Conservation (phyloP, 2,113 vertebrate species). For the Cyanistes caeruleus region DNA sequence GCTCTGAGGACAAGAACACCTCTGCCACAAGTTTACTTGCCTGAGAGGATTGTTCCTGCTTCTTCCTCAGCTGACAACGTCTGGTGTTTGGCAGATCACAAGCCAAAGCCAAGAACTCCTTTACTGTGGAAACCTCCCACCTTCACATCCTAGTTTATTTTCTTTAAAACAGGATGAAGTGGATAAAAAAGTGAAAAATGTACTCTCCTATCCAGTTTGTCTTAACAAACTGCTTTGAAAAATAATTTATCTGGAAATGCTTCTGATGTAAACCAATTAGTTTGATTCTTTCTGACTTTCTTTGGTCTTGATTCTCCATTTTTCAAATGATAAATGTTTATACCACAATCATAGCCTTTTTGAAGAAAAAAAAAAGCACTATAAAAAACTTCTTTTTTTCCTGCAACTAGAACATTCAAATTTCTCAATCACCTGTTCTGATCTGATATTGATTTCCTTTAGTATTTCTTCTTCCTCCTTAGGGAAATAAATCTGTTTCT, state of each 20-base stretch:
- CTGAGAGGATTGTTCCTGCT: not conserved
- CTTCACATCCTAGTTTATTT: not conserved
- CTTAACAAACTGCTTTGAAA: not conserved
- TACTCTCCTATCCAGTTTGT: not conserved
- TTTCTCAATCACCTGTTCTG: slow-evolving; percentile 69
- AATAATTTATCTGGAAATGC: not conserved
- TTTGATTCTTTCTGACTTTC: not conserved
- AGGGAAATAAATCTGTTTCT: slow-evolving; percentile 73
- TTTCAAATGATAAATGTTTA: not conserved
- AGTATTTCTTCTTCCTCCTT: slow-evolving; percentile 65
- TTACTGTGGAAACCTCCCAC: not conserved
- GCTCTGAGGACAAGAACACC: not conserved
- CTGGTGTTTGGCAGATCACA: not conserved
- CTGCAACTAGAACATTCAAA: slow-evolving; percentile 14
- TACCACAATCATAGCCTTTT: not conserved
- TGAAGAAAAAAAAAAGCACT: not conserved
- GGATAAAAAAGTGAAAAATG: not conserved
- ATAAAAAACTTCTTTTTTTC: not conserved
- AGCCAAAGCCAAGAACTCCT: not conserved
- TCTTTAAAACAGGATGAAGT: not conserved
- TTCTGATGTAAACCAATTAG: not conserved
- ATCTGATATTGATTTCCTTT: slow-evolving; percentile 70
- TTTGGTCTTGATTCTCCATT: not conserved
- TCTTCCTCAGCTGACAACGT: not conserved
- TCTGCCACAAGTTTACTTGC: not conserved